phyloP scores from a whole-genome alignment of 2,888 invertebrate species.

The Drosophila monieri region DNA sequence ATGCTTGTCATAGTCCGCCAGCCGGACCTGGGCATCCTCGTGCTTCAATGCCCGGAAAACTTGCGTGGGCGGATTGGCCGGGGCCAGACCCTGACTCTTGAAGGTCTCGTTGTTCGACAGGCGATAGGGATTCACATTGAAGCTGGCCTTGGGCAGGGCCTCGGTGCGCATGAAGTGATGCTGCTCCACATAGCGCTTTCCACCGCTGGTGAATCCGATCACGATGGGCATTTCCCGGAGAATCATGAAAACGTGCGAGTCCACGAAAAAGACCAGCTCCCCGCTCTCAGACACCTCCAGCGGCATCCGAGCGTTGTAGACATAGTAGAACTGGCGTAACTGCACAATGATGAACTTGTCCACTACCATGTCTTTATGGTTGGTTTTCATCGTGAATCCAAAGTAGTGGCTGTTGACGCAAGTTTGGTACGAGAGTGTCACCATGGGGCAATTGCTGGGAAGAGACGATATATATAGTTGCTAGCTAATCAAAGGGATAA shows the following conservation, averaged over 20 bases:
- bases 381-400: conserved; percentile 76
- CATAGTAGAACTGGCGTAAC: conserved; percentile 75
- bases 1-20: conserved; percentile 52
- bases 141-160: conserved; percentile 67
- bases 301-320: conserved; percentile 71
- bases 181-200: conserved; percentile 72
- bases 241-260: conserved; percentile 79
- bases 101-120: conserved; percentile 54
- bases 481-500: neutral
- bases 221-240: conserved; percentile 79
- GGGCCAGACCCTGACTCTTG: conserved; percentile 34
- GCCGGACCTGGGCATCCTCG: conserved; percentile 45
- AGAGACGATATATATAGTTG: neutral
- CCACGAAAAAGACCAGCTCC: conserved; percentile 71
- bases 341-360: conserved; percentile 81
- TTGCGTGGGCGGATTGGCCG: conserved; percentile 50
- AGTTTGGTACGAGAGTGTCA: conserved; percentile 71
- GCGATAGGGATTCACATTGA: conserved; percentile 68
- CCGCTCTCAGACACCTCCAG: conserved; percentile 54
- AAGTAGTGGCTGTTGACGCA: conserved; percentile 80
- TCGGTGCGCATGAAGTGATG: conserved; percentile 81
- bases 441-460: conserved; percentile 58
- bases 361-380: conserved; percentile 62
- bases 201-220: conserved; percentile 60
- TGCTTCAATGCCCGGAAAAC: conserved; percentile 52